These are phyloP conservation scores for Zoanthus sansibaricus DNA, from an alignment of 92 coral and sea anemone genomes.

Conservation along the genomic window DNA sequence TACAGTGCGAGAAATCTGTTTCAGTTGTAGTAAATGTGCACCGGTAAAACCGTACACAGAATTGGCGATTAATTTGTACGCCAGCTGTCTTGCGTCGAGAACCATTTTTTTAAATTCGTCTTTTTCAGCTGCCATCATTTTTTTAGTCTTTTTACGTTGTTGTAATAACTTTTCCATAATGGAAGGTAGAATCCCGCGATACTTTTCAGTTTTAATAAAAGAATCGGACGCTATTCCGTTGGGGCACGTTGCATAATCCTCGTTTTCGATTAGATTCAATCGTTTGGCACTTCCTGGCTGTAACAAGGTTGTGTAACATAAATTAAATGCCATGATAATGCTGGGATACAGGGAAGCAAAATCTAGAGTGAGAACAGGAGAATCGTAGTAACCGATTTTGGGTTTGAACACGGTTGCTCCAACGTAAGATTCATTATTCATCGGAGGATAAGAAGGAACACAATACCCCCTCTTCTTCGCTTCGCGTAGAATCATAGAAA, in stretches of 20 bases:
- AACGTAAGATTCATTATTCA: background rate
- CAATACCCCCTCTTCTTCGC: background rate
- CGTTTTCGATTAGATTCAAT: background rate
- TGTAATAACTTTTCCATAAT: background rate
- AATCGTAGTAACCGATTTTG: background rate
- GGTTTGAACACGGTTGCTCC: background rate
- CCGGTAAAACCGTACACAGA: slow-evolving; percentile 12
- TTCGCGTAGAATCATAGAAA: background rate
- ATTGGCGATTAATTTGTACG: slow-evolving; percentile 1
- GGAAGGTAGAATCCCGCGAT: background rate
- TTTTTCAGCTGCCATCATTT: slow-evolving; percentile 14
- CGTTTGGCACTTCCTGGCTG: background rate
- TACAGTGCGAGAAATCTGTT: slow-evolving; percentile 14
- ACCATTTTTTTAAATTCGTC: slow-evolving; percentile 20
- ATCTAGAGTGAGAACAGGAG: background rate
- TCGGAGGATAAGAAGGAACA: background rate
- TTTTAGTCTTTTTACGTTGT: background rate
- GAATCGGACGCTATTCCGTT: background rate
- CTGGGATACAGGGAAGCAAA: slow-evolving; percentile 15
- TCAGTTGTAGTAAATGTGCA: background rate
- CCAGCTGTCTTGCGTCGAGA: background rate
- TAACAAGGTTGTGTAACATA: background rate
- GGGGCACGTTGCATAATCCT: background rate
- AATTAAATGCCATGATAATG: background rate
- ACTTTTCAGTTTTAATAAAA: background rate